Base-by-base conservation (phyloP, 2,888 invertebrate genomes). In the Euphydryas editha region DNA sequence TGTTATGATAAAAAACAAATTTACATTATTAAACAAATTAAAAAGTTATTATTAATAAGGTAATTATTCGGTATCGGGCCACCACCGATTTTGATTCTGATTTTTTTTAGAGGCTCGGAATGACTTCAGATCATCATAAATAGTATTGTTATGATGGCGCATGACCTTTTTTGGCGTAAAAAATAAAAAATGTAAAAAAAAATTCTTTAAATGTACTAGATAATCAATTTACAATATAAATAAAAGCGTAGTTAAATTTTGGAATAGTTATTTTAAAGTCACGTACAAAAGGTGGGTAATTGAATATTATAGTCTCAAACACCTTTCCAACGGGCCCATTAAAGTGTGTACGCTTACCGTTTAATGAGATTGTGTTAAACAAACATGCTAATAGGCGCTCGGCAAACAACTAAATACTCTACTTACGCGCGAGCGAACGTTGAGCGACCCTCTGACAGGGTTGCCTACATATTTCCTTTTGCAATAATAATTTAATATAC, bases 291-390 rank as follows among this genome's bases (percentile, higher is more conserved):
- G 36, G 55, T 24, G 39, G 49, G 58, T 49, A 68, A 62, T 68
- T 65, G 61, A 61, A 62, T 65, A 65, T 62, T 59, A 59, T 65
- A 65, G 59, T 64, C 67, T 67, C 60, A 67, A 49, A 65, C 62
- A 47, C 58, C 55, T 62, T 59, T 65, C 56, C 61, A 66, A 57
- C 56, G 49, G 62, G 60, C 65, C 69, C 67, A 63, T 69, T 67
- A 69, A 67, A 67, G 60, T 65, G 51, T 64, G 47, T 68, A 59
- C 61, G 55, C 62, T 66, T 58, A 68, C 66, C 64, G 62, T 67
- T 72, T 72, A 72, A 70, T 72, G 72, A 70, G 67, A 72, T 72
- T 70, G 70, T 70, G 71, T 70, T 70, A 65, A 72, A 72, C 68
- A 72, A 57, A 67, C 66, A 65, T 57, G 64, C 55, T 72, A 70